Evolutionary conservation across 2,888 invertebrate genomes (phyloP).

Genomic region (Noctua comes): DNA sequence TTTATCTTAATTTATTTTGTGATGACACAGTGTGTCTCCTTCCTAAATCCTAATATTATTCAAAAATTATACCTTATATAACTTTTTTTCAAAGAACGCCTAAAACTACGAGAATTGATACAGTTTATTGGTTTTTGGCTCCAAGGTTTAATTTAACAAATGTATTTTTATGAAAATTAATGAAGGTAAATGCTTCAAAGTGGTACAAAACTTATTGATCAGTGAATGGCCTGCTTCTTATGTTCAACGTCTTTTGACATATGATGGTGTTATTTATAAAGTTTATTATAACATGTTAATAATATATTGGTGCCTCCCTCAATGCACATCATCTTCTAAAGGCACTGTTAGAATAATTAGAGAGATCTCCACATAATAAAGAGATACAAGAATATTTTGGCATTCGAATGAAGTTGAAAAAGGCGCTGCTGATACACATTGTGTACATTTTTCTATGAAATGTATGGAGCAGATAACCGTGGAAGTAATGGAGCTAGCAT

Average conservation of each 20-base stretch:
- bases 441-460: not conserved
- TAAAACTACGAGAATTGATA: not conserved
- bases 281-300: not conserved
- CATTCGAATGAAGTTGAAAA: not conserved
- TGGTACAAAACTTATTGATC: constrained; percentile 16
- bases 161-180: not conserved
- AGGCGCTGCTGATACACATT: not conserved
- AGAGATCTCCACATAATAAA: not conserved
- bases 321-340: constrained; percentile 3
- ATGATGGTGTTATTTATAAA: not conserved
- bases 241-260: constrained; percentile 14
- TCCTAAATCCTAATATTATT: not conserved
- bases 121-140: not conserved
- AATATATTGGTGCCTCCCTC: not conserved
- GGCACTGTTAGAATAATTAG: not conserved
- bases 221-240: constrained; percentile 11
- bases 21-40: not conserved
- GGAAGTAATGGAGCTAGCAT: not conserved
- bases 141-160: not conserved
- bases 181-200: not conserved
- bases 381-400: not conserved
- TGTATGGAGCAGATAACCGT: not conserved
- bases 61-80: not conserved
- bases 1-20: not conserved
- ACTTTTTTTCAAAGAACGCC: not conserved